Percentiles rank a stretch among this genome's conserved stretches.
phyloP scores from a whole-genome alignment of 30 jellyfish, hydroid and myxozoan genomes.

The Aurelia aurita complex sp. Pacific region DNA sequence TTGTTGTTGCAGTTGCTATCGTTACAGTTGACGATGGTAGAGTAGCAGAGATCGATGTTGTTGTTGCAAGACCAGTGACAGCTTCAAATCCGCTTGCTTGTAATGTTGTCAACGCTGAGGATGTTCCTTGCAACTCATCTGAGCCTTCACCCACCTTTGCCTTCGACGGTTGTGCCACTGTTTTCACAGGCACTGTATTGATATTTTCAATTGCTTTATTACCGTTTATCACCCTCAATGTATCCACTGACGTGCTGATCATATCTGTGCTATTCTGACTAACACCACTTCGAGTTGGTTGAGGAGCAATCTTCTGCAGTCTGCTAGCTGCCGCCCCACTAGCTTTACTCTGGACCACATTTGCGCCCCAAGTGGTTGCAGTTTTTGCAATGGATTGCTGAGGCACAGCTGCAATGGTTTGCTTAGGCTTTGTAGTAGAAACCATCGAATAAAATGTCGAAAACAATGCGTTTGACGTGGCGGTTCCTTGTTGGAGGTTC shows the following conservation, averaged over 20 bases:
- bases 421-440: constrained; percentile 11
- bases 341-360: not conserved
- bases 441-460: constrained; percentile 21
- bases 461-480: constrained; percentile 9
- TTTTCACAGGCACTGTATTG: too few relatives aligned
- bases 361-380: not conserved
- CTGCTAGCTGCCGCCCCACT: not conserved
- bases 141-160: too few relatives aligned
- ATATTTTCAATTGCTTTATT: too few relatives aligned
- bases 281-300: not conserved
- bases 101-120: too few relatives aligned
- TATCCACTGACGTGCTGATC: too few relatives aligned
- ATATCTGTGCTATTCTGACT: not conserved
- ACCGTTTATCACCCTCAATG: too few relatives aligned
- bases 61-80: too few relatives aligned
- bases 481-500: constrained; percentile 30
- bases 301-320: constrained; percentile 44
- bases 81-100: too few relatives aligned
- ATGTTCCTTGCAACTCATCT: too few relatives aligned
- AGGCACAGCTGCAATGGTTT: constrained; percentile 1
- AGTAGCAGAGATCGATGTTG: too few relatives aligned
- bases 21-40: too few relatives aligned
- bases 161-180: too few relatives aligned
- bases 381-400: not conserved
- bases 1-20: not conserved